Evolutionary conservation across 2,113 vertebrate genomes (phyloP).

Genomic region (Chauna torquata): DNA sequence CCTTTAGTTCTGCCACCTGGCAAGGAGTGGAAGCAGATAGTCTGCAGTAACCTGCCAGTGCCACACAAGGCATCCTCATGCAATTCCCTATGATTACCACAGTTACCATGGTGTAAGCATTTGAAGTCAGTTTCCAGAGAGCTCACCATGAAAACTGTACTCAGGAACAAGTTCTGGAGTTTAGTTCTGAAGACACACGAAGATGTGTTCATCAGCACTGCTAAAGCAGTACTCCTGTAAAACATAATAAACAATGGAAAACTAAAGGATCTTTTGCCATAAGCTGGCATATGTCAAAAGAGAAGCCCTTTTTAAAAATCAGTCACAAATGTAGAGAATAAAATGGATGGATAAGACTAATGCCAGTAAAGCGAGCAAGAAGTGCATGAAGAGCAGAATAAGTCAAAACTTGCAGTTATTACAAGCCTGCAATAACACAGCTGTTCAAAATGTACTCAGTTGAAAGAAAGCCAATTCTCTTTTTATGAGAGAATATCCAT

Average conservation of each 20-base stretch:
- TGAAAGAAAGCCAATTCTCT: neutral
- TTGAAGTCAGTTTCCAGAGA: neutral
- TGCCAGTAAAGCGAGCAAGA: neutral
- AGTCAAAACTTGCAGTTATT: neutral
- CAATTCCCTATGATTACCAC: neutral
- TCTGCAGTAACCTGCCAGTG: neutral
- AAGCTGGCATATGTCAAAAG: neutral
- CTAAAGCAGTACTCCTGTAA: neutral
- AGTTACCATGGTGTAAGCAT: neutral
- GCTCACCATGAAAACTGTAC: neutral
- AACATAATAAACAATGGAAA: neutral
- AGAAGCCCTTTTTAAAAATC: neutral
- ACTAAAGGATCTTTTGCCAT: neutral
- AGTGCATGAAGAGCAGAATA: neutral
- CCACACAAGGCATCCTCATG: neutral
- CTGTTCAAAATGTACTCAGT: neutral
- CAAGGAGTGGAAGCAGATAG: neutral
- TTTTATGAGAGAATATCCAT: neutral
- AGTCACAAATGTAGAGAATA: rapidly evolving
- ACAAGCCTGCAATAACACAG: neutral
- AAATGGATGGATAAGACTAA: neutral
- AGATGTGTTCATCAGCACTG: neutral
- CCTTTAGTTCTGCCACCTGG: neutral
- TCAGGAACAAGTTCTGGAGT: neutral
- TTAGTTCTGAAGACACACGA: neutral